phyloP scores from a whole-genome alignment of 2,113 vertebrate genomes.

The Phrynocephalus versicolor region DNA sequence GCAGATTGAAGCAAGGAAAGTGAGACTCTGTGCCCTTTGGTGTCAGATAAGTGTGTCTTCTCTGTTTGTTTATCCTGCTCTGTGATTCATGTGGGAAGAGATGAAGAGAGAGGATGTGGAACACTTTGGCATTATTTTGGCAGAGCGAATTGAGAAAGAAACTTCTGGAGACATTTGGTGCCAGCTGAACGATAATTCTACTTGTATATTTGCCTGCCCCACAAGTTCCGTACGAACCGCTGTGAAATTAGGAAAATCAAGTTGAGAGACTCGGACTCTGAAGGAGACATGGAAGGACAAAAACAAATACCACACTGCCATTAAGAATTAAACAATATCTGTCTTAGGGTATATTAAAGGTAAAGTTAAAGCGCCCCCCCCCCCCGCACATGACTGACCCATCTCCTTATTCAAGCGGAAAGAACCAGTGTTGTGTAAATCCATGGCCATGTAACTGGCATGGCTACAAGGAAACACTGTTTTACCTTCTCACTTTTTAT shows the following conservation, averaged over 20 bases:
- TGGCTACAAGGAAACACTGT: no score
- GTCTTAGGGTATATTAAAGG: no score
- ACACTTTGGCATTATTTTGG: slow-evolving; percentile 1
- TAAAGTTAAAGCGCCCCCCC: no score
- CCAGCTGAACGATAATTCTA: slow-evolving; percentile 2
- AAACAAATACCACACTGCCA: background rate
- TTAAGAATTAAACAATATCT: slow-evolving; percentile 6
- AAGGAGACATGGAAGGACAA: background rate
- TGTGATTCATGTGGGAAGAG: background rate
- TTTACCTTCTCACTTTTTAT: no score
- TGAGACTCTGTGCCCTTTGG: background rate
- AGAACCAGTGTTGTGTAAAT: no score
- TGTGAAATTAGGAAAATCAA: slow-evolving; percentile 30
- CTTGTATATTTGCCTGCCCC: background rate
- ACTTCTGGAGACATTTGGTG: background rate
- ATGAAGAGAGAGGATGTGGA: slow-evolving; percentile 5
- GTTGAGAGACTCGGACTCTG: slow-evolving; percentile 14
- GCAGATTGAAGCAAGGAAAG: slow-evolving; percentile 3
- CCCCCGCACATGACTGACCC: no score
- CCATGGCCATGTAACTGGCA: no score
- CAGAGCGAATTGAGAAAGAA: background rate
- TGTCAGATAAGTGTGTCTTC: slow-evolving; percentile 16
- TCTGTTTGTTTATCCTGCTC: slow-evolving; percentile 11
- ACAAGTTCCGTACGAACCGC: slow-evolving; percentile 3
- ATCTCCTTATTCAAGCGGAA: no score